Conservation (phyloP, 2,113 vertebrate genomes). For the Octodon degus region DNA sequence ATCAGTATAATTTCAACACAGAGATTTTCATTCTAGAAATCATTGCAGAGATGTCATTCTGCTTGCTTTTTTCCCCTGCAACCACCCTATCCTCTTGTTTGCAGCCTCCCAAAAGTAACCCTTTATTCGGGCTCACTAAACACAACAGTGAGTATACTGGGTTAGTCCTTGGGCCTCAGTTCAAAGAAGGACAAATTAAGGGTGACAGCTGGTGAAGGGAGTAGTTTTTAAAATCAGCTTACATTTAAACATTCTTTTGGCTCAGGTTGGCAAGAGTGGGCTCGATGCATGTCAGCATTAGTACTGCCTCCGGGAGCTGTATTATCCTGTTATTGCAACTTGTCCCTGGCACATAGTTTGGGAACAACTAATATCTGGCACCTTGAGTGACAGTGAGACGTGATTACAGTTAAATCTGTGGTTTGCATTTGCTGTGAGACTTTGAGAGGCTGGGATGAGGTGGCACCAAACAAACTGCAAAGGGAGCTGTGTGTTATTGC, state of each 20-base stretch:
- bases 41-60: not conserved
- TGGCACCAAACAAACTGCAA: not conserved
- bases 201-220: not conserved
- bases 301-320: not conserved
- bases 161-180: not conserved
- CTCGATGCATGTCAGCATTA: not conserved
- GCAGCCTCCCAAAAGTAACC: not conserved
- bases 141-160: not conserved
- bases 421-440: not conserved
- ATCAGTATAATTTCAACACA: not conserved
- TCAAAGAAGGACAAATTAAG: not conserved
- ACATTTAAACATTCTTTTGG: not conserved
- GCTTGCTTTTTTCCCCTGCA: fast-evolving
- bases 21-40: not conserved
- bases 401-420: not conserved
- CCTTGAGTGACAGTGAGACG: not conserved
- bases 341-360: not conserved
- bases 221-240: not conserved
- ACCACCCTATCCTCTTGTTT: fast-evolving
- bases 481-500: not conserved
- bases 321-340: not conserved
- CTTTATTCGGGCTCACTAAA: not conserved
- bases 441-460: not conserved
- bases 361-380: not conserved
- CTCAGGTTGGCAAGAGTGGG: not conserved